Evolutionary conservation across 2,888 invertebrate genomes (phyloP), one percentile per base, ranked within the genome.

Genomic region (Melanostoma mellinum): DNA sequence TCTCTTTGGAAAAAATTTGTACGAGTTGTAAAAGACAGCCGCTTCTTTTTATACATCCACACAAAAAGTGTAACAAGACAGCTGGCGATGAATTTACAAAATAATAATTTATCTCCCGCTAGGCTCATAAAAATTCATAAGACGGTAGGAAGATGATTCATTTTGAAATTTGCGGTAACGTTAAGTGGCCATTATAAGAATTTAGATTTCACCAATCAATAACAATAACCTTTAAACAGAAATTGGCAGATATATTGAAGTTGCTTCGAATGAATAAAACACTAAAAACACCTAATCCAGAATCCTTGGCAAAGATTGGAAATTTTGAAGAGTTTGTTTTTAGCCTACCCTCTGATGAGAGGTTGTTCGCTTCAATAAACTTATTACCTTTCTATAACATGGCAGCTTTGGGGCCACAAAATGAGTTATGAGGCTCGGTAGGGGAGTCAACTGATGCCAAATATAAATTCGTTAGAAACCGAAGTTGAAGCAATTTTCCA

Each of bases 321-420:
- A 55, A 46, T 56, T 40, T 33, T 20, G 20, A 20, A 1, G 63
- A 50, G 56, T 42, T 63, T 63, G 63, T 50, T 63, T 63, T 35
- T 50, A 63, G 48, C 63, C 3, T 3, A 6, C 30, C 53, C 6
- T 46, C 20, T 30, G 46, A 60, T 56, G 53, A 50, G 63, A 63
- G 46, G 67, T 61, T 73, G 36, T 79, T 61, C 50, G 46, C 63
- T 61, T 52, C 35, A 46, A 52, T 68, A 82, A 82, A 78, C 68
- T 69, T 78, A 73, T 82, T 73, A 76, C 81, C 81, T 50, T 6
- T 50, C 50, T n/a, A 76, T 67, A 72, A 35, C 73, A 77, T 53
- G 65, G 44, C 67, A 73, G 61, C 32, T 55, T 63, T 58, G 65
- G 32, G 56, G 58, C 78, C 82, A 69, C 69, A 77, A 74, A 82